Percentiles rank a stretch among this genome's conserved stretches.
Evolutionary conservation across 1,140 invertebrate species (phyloP).

Genomic region (Drosophila fuyamai): DNA sequence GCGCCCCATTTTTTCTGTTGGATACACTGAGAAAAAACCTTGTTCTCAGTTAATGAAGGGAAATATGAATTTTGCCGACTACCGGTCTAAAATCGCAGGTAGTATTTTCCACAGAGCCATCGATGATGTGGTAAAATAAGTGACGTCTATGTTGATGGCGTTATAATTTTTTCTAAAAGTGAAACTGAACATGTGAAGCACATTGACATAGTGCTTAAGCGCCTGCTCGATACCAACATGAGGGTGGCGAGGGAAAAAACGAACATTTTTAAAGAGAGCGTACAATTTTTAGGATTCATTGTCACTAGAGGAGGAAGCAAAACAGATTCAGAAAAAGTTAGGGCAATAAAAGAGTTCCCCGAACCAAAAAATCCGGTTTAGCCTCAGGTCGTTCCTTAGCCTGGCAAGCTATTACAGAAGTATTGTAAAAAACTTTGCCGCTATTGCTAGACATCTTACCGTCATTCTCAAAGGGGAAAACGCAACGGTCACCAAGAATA

Average conservation of each 20-base stretch:
- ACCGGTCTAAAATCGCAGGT: slow-evolving; percentile 11
- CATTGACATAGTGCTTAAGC: slow-evolving; percentile 10
- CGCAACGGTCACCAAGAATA: slow-evolving; percentile 5
- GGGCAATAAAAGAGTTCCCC: slow-evolving; percentile 13
- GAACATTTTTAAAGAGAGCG: slow-evolving; percentile 6
- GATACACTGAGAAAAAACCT: slow-evolving; percentile 21
- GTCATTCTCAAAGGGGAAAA: slow-evolving; percentile 20
- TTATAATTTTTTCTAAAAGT: slow-evolving; percentile 23
- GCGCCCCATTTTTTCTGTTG: too few relatives aligned
- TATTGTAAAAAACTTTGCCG: slow-evolving; percentile 13
- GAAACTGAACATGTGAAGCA: slow-evolving; percentile 11
- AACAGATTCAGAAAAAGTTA: slow-evolving; percentile 19
- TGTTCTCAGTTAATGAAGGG: slow-evolving; percentile 18
- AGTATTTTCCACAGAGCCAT: slow-evolving; percentile 25
- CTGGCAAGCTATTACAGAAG: slow-evolving; percentile 21
- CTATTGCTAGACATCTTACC: slow-evolving; percentile 9
- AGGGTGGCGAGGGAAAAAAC: too few relatives aligned
- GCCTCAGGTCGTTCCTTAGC: slow-evolving; percentile 13
- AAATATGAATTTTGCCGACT: slow-evolving; percentile 22
- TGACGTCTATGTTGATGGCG: slow-evolving; percentile 13
- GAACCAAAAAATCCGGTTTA: slow-evolving; percentile 4
- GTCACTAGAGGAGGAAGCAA: slow-evolving; percentile 2
- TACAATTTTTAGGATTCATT: slow-evolving; percentile 19
- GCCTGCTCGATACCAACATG: slow-evolving; percentile 6
- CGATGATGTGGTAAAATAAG: slow-evolving; percentile 17